Percentiles rank a stretch among this genome's conserved stretches.
Evolutionary conservation across 2,797 vertebrate genomes (phyloP).

Genomic region (Tarsius wallacei): DNA sequence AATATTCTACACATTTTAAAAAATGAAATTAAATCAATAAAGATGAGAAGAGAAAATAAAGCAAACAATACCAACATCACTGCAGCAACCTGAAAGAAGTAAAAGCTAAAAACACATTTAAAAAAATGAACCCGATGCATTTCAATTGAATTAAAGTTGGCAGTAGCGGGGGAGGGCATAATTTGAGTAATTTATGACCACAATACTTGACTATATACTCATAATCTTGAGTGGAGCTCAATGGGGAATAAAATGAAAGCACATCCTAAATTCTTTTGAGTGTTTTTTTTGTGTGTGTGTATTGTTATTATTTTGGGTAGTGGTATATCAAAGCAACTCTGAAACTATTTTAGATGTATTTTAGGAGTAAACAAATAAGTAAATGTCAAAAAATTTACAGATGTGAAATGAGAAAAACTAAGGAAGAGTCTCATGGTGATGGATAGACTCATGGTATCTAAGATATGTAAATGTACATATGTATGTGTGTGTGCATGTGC

Average conservation of each 20-base stretch:
- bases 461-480: not conserved
- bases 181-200: not conserved
- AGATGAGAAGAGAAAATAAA: not conserved
- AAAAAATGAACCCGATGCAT: not conserved
- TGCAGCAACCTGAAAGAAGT: not conserved
- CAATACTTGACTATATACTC: not conserved
- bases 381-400: not conserved
- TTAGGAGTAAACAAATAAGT: not conserved
- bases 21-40: not conserved
- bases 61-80: not conserved
- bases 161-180: not conserved
- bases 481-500: rapidly evolving
- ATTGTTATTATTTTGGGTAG: not conserved
- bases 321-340: not conserved
- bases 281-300: not conserved
- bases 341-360: not conserved
- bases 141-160: not conserved
- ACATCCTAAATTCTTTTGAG: not conserved
- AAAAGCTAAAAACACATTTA: not conserved
- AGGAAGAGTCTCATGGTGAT: not conserved
- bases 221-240: not conserved
- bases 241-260: not conserved
- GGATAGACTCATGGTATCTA: not conserved
- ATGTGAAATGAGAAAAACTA: not conserved
- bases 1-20: not conserved